Evolutionary conservation across 2,113 vertebrate species (phyloP).

Genomic region (Dryoscopus gambensis): DNA sequence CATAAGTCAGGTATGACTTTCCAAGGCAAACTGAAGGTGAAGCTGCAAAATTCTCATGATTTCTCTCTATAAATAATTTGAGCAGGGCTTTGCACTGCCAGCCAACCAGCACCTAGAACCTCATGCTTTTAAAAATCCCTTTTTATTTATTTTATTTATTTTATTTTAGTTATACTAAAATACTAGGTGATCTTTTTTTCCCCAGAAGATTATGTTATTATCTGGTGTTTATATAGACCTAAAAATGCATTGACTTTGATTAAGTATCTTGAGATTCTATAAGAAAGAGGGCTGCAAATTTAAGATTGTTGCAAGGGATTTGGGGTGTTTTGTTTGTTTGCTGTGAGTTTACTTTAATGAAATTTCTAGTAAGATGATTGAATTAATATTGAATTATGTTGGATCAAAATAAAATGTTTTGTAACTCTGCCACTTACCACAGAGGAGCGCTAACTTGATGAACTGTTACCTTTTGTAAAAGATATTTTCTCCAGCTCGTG

Average conservation of each 20-base stretch:
- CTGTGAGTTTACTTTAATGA: background rate
- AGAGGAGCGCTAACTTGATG: background rate
- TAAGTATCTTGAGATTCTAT: background rate
- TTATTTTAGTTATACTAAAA: background rate
- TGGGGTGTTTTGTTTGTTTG: background rate
- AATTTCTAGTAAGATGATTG: background rate
- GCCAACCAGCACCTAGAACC: too few relatives aligned
- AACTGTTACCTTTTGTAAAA: background rate
- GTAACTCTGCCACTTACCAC: background rate
- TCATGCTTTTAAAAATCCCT: background rate
- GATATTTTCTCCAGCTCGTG: background rate
- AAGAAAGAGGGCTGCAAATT: background rate
- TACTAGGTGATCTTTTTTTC: too few relatives aligned
- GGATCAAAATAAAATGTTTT: background rate
- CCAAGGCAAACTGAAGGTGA: background rate
- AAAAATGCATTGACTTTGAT: background rate
- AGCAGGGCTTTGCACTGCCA: background rate
- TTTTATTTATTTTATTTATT: too few relatives aligned
- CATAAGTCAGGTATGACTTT: background rate
- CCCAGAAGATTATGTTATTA: background rate
- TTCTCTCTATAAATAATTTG: background rate
- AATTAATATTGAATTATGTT: background rate
- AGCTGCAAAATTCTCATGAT: background rate
- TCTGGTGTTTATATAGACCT: background rate
- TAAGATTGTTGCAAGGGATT: background rate